A percentile compares a stretch with the other conserved stretches of the same genome.
These are phyloP conservation scores for Drosophila melanica DNA, from an alignment of 1,140 invertebrate genomes.

Conservation along the genomic window DNA sequence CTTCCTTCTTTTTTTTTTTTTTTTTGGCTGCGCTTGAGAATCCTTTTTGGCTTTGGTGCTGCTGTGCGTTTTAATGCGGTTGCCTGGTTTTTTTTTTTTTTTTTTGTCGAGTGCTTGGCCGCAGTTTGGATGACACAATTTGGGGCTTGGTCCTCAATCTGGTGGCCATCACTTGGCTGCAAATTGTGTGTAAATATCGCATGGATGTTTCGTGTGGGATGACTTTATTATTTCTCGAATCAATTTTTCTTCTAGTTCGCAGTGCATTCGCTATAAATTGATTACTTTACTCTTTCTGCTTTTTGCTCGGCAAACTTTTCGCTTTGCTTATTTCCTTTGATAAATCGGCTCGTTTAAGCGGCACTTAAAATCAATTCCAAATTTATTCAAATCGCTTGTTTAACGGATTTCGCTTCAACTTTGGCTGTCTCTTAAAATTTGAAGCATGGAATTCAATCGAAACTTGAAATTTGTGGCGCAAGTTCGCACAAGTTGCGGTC, in stretches of 20 bases:
- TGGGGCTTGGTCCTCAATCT: constrained; percentile 14
- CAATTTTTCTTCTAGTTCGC: too few relatives aligned
- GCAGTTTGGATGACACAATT: constrained; percentile 42
- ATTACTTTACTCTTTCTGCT: too few relatives aligned
- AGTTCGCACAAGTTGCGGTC: constrained; percentile 1
- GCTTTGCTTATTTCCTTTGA: background rate
- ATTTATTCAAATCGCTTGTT: background rate
- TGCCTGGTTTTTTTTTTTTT: constrained; percentile 9
- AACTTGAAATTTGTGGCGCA: constrained; percentile 21
- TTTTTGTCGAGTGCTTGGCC: constrained; percentile 16
- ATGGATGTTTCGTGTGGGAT: background rate
- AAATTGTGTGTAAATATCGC: background rate
- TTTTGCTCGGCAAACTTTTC: background rate
- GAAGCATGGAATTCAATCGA: constrained; percentile 11
- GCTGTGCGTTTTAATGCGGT: constrained; percentile 13
- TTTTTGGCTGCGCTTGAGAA: constrained; percentile 9
- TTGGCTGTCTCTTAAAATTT: background rate
- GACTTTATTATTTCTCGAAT: too few relatives aligned
- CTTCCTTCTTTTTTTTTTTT: background rate
- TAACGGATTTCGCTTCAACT: background rate
- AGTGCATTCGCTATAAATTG: too few relatives aligned
- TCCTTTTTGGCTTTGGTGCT: constrained; percentile 27
- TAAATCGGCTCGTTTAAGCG: too few relatives aligned
- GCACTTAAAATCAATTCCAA: too few relatives aligned
- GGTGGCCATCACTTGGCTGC: background rate